Base-by-base conservation (phyloP, 1,140 invertebrate species). In the Heliconius congener region DNA sequence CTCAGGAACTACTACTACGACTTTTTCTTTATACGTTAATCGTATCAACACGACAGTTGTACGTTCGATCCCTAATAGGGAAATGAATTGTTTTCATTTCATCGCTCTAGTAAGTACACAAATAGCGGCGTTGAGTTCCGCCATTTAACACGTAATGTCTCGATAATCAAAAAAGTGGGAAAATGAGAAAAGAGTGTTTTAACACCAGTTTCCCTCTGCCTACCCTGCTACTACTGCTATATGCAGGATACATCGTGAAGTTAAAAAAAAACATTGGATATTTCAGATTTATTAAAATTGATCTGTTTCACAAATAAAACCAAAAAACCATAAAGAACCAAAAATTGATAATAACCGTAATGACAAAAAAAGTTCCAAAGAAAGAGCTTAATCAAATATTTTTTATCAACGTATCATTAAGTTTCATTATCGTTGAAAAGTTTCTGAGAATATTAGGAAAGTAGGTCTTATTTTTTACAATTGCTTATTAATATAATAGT, bases 381-480 rank as follows among this genome's bases (percentile, higher is more conserved):
- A 27, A 11, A 60, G n/a, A 66, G 60, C 27, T 66, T 66, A 6
- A 66, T 66, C 13, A 27, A 66, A 66, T 30, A 30, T 66, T 66
- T 66, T 66, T 66, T 66, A 16, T 23, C 27, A 23, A 27, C 30
- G 11, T 66, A 66, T 30, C 60, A 66, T 66, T 66, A 66, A 66
- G 60, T 66, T 66, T 66, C 23, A 30, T 30, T 66, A 66, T 66
- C 30, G 6, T 60, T 60, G 60, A 66, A 30, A 66, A 66, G 13
- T 66, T 66, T 66, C 27, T 27, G 13, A 30, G 60, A 66, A 30
- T 30, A 30, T 27, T 27, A 16, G 23, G 5, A 66, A 66, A 66
- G 60, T 66, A 66, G 60, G 60, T 66, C 60, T 66, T 66, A 66
- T 1, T 27, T 66, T 66, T 66, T 66, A 66, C 9, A 66, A 30